These are phyloP conservation scores for Acronicta alni DNA, from an alignment of 2,888 invertebrate species.

Conservation along the genomic window DNA sequence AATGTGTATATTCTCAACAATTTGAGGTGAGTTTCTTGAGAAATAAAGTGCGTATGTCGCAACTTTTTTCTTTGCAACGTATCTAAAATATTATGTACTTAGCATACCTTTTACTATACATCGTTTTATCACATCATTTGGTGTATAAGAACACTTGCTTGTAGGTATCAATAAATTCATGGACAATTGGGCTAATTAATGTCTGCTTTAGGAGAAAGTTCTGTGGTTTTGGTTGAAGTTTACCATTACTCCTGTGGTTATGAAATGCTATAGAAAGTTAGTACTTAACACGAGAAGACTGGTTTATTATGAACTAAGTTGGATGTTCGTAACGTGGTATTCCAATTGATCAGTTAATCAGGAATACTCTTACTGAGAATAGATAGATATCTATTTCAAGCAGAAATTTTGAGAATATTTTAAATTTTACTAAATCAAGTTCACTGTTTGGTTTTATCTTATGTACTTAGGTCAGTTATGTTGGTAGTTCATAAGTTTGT, in stretches of 20 bases:
- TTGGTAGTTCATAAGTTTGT: too few species aligned
- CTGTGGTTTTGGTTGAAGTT: background rate
- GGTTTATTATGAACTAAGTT: background rate
- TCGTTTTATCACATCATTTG: background rate
- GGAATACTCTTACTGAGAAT: background rate
- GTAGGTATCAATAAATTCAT: too few species aligned
- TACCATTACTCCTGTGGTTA: slow-evolving; percentile 12
- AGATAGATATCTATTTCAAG: background rate
- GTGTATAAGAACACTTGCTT: background rate
- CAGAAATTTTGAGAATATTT: too few species aligned
- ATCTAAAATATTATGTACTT: slow-evolving; percentile 20
- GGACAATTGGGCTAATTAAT: background rate
- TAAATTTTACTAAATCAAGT: too few species aligned
- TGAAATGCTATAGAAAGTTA: slow-evolving; percentile 32
- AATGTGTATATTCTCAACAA: slow-evolving; percentile 80
- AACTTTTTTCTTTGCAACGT: slow-evolving; percentile 43
- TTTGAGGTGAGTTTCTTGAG: slow-evolving; percentile 72
- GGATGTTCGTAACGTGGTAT: background rate
- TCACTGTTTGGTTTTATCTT: too few species aligned
- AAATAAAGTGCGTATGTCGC: slow-evolving; percentile 44
- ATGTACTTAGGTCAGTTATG: too few species aligned
- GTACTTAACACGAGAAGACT: background rate
- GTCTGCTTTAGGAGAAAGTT: slow-evolving; percentile 29
- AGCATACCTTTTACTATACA: slow-evolving; percentile 7
- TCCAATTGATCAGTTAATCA: background rate